Evolutionary conservation across 2,113 vertebrate species (phyloP), one percentile per base, ranked within the genome.

Genomic region (Hystrix cristata): DNA sequence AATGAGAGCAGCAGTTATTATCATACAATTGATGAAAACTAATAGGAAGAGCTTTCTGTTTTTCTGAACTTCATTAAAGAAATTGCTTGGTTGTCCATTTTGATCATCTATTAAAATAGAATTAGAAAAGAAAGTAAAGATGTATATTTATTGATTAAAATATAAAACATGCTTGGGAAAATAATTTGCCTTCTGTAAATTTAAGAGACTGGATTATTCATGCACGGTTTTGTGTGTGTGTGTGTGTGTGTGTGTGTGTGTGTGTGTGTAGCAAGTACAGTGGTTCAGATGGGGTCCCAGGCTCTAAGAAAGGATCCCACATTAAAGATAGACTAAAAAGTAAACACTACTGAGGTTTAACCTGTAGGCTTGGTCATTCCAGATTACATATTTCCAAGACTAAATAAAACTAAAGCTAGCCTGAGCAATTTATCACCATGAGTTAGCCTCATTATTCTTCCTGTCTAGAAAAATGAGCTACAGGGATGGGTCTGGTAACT

Each of bases 41-140:
- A 86, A 55, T 14, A 76, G 69, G 34, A 83, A 74, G 38, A 76
- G 74, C 53, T 82, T 67, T 72, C 84, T 25, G 21, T 51, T 38
- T 79, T 87, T 62, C 60, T 82, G 38, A 97, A 55, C 9, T 89
- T 91, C 72, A 87, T 80, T 91, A 87, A 95, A 88, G 34, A 94
- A 89, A 80, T 12, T 11, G 2, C 48, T 81, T 74, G 67, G n/a
- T 0, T 87, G 46, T 34, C n/a, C 72, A 51, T 87, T 97, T 86
- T 90, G 55, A 7, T 10, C 27, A 80, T 48, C 5, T 80, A 27
- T 48, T 90, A 71, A 90, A 53, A 89, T 29, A 72, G 87, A 87
- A 82, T 55, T 62, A 71, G 48, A 72, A 94, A 93, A 85, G 57
- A 55, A 76, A 64, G 79, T 46, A 93, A 88, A 46, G 23, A 38